Percentiles rank a stretch among this genome's conserved stretches.
phyloP scores from a whole-genome alignment of 2,113 vertebrate genomes.

The Cyanistes caeruleus region DNA sequence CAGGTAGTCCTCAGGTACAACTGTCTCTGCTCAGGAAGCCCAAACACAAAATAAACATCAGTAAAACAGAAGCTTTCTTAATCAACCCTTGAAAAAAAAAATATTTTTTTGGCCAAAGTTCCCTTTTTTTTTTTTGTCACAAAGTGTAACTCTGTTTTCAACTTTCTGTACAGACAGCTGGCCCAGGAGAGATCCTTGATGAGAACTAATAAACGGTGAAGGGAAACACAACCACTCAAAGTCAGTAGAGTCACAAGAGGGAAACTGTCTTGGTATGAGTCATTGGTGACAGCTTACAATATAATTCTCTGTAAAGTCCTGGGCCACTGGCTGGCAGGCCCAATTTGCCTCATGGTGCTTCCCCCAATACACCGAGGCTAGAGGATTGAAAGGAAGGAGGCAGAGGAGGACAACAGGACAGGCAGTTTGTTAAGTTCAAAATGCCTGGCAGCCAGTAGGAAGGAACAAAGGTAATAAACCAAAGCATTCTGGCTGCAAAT shows the following conservation, averaged over 20 bases:
- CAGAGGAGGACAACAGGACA: neutral
- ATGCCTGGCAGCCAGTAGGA: neutral
- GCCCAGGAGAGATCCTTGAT: neutral
- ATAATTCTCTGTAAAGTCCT: neutral
- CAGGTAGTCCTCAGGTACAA: slow-evolving; percentile 82
- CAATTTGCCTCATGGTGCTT: neutral
- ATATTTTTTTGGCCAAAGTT: neutral
- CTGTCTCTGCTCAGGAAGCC: slow-evolving; percentile 76
- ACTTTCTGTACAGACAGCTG: neutral
- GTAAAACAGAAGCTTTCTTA: neutral
- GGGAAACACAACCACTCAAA: neutral
- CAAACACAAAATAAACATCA: slow-evolving; percentile 24
- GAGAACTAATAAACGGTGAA: neutral
- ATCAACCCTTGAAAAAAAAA: neutral
- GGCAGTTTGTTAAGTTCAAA: neutral
- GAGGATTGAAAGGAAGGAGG: neutral
- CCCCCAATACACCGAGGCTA: fast-evolving
- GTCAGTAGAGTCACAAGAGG: neutral
- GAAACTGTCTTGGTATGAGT: neutral
- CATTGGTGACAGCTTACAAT: fast-evolving
- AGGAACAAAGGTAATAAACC: neutral
- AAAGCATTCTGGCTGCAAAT: neutral
- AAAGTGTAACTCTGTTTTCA: neutral
- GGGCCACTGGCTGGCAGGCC: neutral
- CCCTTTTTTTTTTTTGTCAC: neutral